Evolutionary conservation across 2,113 vertebrate species (phyloP), one percentile per base, ranked within the genome.

Genomic region (Chionomys nivalis): DNA sequence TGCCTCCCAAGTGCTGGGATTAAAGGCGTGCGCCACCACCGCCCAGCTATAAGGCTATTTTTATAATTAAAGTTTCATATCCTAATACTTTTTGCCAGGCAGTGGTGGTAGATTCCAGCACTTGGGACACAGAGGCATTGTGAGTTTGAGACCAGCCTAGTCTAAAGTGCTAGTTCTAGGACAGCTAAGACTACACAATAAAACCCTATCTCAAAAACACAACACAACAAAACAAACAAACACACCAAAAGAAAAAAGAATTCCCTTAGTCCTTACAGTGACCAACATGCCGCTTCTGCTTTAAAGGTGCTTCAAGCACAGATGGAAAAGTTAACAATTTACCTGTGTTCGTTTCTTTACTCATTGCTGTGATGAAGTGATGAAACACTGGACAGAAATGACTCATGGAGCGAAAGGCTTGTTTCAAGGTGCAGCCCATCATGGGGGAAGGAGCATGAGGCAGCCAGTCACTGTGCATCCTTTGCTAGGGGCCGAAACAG

Each of bases 361-460:
- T 65, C 3, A 24, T 33, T 11, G 31, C 61, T 66, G n/a, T n/a
- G n/a, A n/a, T n/a, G n/a, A n/a, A n/a, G 1, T 2, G 26, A 83
- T 44, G 33, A 44, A 31, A 63, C n/a, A 31, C 81, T 24, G 17
- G n/a, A 47, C 14, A 44, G 33, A 28, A 82, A 1, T 23, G 26
- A 21, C 26, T n/a, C 7, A 11, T 23, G 5, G 42, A 23, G 39
- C 28, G 9, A 19, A 85, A 47, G 28, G 42, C 17, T 47, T 68
- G 10, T 12, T 44, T 44, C 16, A 49, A 10, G 42, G 61, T 44
- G 0, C 19, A 19, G 61, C 5, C 39, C 39, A 6, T 66, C 82
- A 31, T 1, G 14, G 39, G 0, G 2, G 1, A 3, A 28, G 39
- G 39, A 65, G 26, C 61, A 19, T 11, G 61, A 21, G 4, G 39